Conservation (phyloP, 2,797 vertebrate genomes). For the Rhynchonycteris naso region DNA sequence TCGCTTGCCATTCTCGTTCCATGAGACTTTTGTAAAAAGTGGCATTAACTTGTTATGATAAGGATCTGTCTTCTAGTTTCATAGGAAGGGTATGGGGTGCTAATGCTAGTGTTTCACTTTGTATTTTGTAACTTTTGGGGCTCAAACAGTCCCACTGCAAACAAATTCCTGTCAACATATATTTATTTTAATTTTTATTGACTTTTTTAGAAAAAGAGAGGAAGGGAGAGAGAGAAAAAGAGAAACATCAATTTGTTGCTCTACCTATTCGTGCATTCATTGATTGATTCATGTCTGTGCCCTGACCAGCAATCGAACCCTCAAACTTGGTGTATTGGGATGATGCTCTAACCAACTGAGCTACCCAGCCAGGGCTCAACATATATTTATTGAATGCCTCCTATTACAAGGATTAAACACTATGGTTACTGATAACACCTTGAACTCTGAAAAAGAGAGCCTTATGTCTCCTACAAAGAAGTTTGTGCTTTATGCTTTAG, state of each 20-base stretch:
- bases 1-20: neutral
- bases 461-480: neutral
- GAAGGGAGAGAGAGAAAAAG: too few species aligned
- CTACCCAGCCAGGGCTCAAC: too few species aligned
- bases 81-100: neutral
- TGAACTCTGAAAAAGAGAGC: slow-evolving; percentile 23
- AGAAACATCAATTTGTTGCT: too few species aligned
- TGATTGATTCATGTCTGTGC: too few species aligned
- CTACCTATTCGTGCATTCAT: too few species aligned
- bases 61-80: neutral
- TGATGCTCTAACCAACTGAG: too few species aligned
- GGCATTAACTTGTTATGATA: neutral
- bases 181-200: neutral
- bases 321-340: too few species aligned
- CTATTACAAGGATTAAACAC: neutral
- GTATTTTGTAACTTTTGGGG: neutral
- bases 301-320: too few species aligned
- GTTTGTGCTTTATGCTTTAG: slow-evolving; percentile 5
- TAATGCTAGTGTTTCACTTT: neutral
- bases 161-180: neutral
- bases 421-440: slow-evolving; percentile 21
- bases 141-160: neutral
- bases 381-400: slow-evolving; percentile 30
- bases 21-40: neutral
- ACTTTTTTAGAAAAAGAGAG: too few species aligned